Conservation (phyloP, 2,797 vertebrate species). For the Dendrocincla fuliginosa region DNA sequence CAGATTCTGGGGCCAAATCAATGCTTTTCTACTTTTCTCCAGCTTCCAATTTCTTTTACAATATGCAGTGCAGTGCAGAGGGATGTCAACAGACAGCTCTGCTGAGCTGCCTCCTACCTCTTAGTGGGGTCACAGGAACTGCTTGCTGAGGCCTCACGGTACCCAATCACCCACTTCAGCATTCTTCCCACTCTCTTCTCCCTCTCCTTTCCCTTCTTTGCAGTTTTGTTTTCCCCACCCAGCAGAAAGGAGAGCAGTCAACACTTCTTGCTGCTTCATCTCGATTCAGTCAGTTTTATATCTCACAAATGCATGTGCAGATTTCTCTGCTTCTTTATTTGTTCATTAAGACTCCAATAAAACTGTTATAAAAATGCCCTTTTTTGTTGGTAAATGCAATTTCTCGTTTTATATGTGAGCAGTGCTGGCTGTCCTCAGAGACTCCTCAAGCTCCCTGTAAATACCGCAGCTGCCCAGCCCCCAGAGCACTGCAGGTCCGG, state of each 20-base stretch:
- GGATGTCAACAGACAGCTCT: background rate
- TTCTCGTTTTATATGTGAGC: constrained; percentile 56
- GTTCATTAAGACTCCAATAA: constrained; percentile 77
- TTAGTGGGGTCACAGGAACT: background rate
- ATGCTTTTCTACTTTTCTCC: background rate
- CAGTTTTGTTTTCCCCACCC: background rate
- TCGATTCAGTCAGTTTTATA: constrained; percentile 60
- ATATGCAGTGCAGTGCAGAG: background rate
- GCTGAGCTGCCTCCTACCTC: background rate
- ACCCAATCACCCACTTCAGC: rapidly evolving
- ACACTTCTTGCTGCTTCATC: constrained; percentile 47
- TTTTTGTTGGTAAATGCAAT: constrained; percentile 70
- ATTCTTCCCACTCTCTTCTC: background rate
- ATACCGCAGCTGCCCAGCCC: background rate
- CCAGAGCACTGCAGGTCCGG: background rate
- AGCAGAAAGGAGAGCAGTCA: constrained; percentile 7
- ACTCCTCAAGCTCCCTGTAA: constrained; percentile 3
- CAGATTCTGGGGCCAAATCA: background rate
- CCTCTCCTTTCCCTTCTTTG: background rate
- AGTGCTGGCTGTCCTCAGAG: constrained; percentile 1
- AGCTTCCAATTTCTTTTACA: background rate
- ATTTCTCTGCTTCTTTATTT: constrained; percentile 74
- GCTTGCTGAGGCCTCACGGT: rapidly evolving
- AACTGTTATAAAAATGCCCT: constrained; percentile 67
- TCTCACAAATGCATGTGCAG: constrained; percentile 30